A percentile compares a stretch with the other conserved stretches of the same genome.
These are phyloP conservation scores for Baronia brevicornis DNA, from an alignment of 2,888 invertebrate genomes.

Conservation along the genomic window DNA sequence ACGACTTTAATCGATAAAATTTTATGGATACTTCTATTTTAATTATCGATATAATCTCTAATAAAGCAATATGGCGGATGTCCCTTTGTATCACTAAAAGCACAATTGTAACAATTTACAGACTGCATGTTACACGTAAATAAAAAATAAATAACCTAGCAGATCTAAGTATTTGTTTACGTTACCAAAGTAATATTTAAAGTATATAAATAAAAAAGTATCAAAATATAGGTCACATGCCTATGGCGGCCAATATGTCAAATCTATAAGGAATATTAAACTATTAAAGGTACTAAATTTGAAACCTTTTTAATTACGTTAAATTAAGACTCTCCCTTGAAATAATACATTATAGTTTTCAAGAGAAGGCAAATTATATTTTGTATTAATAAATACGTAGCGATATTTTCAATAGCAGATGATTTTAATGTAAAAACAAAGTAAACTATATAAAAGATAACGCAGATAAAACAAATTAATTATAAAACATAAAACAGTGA, in stretches of 20 bases:
- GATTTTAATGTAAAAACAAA: constrained; percentile 36
- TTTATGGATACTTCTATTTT: too few species aligned
- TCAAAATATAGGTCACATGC: too few species aligned
- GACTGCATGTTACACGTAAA: constrained; percentile 1
- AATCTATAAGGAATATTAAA: too few species aligned
- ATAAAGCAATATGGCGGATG: constrained; percentile 19
- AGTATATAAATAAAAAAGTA: constrained; percentile 6
- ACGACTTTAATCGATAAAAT: too few species aligned
- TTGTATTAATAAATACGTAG: background rate
- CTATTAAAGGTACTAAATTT: too few species aligned
- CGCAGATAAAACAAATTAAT: constrained; percentile 63
- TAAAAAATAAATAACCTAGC: constrained; percentile 54
- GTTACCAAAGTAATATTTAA: constrained; percentile 21
- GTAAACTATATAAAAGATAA: constrained; percentile 51
- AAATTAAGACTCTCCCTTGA: too few species aligned
- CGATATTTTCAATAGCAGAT: constrained; percentile 10
- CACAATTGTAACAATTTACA: constrained; percentile 1
- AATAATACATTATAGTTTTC: too few species aligned
- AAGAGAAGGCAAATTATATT: too few species aligned
- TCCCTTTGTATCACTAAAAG: constrained; percentile 33
- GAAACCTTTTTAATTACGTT: too few species aligned
- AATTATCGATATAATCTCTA: constrained; percentile 13
- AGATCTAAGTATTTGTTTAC: constrained; percentile 49
- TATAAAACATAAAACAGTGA: constrained; percentile 61
- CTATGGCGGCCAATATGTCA: too few species aligned